Base-by-base conservation (phyloP, 2,888 invertebrate genomes). In the Drosophila helvetica region DNA sequence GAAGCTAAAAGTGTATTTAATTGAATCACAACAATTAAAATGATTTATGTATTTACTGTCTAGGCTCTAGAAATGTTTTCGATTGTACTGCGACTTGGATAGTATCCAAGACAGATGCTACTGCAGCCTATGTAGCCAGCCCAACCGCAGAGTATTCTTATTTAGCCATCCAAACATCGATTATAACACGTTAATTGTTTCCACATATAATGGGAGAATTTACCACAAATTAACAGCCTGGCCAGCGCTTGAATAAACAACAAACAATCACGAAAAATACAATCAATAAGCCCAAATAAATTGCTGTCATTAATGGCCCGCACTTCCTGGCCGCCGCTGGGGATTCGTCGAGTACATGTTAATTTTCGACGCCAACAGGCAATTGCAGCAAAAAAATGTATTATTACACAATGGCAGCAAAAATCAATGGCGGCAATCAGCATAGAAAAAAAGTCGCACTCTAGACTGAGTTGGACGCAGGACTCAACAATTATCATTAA, bases 201-300 rank as follows among this genome's bases (percentile, higher is more conserved):
- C 42, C 19, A 22, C 62, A 33, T 38, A 53, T 66, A 56, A 51
- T 55, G 38, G 27, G 12, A 46, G 38, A 22, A 38, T 51, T 48
- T 43, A 52, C 57, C 63, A 60, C 76, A 76, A 73, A 63, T 71
- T 74, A 78, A 73, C 64, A 64, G 59, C 59, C 58, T 10, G 71
- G 17, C 56, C 18, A 9, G 58, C 53, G 38, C 48, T 67, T 38
- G 48, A 19, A 45, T 55, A 68, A 58, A 68, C 68, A 68, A 33
- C 48, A 62, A 62, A 68, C 60, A 58, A 52, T 65, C 48, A 27
- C 58, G 51, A 64, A 64, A 22, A 33, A 25, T 61, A 69, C 75
- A 86, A 83, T 83, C 82, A 87, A 83, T 79, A 61, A 57, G 48
- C 61, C 59, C 55, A 54, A 77, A 76, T 82, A 80, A 88, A 86